Base-by-base conservation (phyloP, 2,113 vertebrate genomes). In the Tetraodon nigroviridis region DNA sequence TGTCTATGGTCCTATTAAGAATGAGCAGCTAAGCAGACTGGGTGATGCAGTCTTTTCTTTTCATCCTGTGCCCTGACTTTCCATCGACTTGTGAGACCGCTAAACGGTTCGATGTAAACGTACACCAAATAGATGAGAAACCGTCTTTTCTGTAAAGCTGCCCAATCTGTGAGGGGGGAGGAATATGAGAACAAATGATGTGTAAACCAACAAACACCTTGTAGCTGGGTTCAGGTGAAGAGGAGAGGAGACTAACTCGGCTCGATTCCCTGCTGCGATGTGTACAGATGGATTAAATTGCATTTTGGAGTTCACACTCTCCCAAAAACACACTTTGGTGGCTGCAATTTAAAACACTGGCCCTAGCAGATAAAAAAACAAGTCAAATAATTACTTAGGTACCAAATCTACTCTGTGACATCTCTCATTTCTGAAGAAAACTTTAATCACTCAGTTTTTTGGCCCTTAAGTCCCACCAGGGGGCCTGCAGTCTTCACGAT, bases 121-220 rank as follows among this genome's bases (percentile, higher is more conserved):
- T 75, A 78, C 67, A 67, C 84, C 79, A 87, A 86, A 87, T 82
- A 85, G 75, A 84, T 67, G 77, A 73, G 71, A 84, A 67, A 76
- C 53, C 19, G 55, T 65, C 61, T 81, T 83, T 78, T 69, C 74
- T 81, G 69, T 66, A 78, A 80, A 77, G 74, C 79, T 84, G 78
- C 84, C 81, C 83, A 78, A 84, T 72, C 68, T 51, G 1, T 55
- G 29, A 59, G 70, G 40, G 48, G 60, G 29, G 24, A 57, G 24
- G 27, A 18, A 20, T 20, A 21, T 63, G 58, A 73, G 82, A 77
- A 76, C 55, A 81, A 80, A 81, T 75, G 13, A 81, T 75, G 68
- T 66, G 65, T 67, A 71, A 52, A 70, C 63, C 51, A 12, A 49
- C n/a, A 65, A 67, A 73, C 49, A 62, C 22, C 55, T 20, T 11